Conservation (phyloP, 2,888 invertebrate genomes). For the Ochropleura leucogaster region DNA sequence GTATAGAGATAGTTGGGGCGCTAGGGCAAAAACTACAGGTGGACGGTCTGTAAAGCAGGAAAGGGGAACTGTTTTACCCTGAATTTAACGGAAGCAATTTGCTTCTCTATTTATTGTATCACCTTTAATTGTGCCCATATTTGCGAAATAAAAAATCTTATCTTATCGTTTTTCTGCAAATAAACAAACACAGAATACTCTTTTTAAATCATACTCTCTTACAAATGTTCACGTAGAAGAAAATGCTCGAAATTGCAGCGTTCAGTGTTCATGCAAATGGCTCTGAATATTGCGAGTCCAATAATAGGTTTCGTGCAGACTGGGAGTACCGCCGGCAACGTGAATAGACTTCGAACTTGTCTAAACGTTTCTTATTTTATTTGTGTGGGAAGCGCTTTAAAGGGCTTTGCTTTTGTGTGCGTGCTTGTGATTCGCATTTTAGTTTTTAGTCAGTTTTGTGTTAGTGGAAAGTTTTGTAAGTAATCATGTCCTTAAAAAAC, state of each 20-base stretch:
- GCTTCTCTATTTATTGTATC: too few species aligned
- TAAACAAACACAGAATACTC: conserved; percentile 16
- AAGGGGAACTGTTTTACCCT: too few species aligned
- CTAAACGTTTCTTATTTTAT: conserved; percentile 30
- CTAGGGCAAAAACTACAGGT: too few species aligned
- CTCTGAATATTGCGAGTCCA: conserved; percentile 42
- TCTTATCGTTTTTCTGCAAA: neutral
- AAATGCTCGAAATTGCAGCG: conserved; percentile 55
- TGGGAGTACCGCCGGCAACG: conserved; percentile 16
- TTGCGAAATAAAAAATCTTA: too few species aligned
- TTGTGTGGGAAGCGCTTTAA: neutral
- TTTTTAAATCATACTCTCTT: conserved; percentile 27
- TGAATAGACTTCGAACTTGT: conserved; percentile 41
- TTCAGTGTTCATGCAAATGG: conserved; percentile 61
- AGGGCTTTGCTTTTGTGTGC: neutral
- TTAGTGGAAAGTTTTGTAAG: neutral
- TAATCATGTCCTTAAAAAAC: neutral
- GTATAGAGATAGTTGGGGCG: too few species aligned
- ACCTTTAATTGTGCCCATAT: too few species aligned
- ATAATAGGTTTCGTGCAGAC: conserved; percentile 55
- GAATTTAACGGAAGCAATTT: too few species aligned
- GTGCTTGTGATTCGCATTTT: neutral
- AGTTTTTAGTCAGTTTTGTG: neutral
- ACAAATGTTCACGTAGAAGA: conserved; percentile 24
- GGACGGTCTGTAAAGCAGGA: too few species aligned